Conservation (phyloP, 2,888 invertebrate species). For the Synanthedon formicaeformis region DNA sequence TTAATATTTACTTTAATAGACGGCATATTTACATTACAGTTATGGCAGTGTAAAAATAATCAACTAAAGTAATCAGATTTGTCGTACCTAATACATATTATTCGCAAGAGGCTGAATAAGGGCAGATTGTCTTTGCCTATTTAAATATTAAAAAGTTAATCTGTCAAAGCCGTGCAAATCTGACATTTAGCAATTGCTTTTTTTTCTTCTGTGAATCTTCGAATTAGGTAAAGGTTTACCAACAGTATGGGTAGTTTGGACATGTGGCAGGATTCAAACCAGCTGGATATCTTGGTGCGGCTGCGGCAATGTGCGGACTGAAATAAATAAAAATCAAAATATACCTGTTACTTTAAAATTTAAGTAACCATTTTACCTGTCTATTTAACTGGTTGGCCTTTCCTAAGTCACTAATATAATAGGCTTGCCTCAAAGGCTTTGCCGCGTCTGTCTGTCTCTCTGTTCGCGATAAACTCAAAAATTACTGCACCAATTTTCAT, state of each 20-base stretch:
- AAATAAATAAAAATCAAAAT: not conserved
- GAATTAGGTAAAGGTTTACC: slow-evolving; percentile 11
- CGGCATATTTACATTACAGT: slow-evolving; percentile 1
- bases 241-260: slow-evolving; percentile 73
- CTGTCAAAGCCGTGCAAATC: not conserved
- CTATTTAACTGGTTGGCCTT: no score
- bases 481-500: no score
- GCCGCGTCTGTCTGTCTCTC: no score
- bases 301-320: slow-evolving; percentile 13
- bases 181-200: not conserved
- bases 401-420: no score
- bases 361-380: not conserved
- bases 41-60: slow-evolving; percentile 6
- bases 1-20: not conserved
- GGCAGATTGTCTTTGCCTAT: not conserved
- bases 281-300: slow-evolving; percentile 60
- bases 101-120: no score
- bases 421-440: not conserved
- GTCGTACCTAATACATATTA: no score
- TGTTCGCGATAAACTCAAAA: no score
- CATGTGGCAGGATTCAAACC: slow-evolving; percentile 64
- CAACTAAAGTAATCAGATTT: slow-evolving; percentile 3
- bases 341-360: not conserved
- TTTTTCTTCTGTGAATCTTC: not conserved
- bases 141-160: not conserved